A percentile compares a stretch with the other conserved stretches of the same genome.
phyloP scores from a whole-genome alignment of 2,888 invertebrate species.

The Caenorhabditis sp. region DNA sequence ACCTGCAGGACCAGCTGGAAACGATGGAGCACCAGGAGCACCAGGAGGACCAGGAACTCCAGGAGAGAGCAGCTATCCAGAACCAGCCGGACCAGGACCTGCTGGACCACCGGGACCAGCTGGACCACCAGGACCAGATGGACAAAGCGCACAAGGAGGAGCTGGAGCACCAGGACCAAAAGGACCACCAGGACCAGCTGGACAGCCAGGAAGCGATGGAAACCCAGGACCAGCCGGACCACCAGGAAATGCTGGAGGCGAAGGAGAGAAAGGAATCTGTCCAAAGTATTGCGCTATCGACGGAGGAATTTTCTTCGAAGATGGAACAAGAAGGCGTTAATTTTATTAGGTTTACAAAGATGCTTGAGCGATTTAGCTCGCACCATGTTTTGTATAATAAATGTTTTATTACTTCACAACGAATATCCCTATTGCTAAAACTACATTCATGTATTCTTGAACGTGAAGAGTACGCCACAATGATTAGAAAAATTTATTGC shows the following conservation, averaged over 20 bases:
- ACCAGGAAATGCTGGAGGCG: slow-evolving; percentile 38
- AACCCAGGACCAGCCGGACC: slow-evolving; percentile 35
- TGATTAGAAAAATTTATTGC: no score
- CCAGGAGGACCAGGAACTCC: slow-evolving; percentile 40
- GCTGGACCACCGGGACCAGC: slow-evolving; percentile 46
- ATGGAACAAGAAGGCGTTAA: slow-evolving; percentile 10
- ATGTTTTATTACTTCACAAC: neutral
- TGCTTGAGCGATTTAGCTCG: neutral
- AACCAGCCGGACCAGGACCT: slow-evolving; percentile 23
- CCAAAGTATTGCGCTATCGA: slow-evolving; percentile 31
- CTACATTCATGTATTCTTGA: no score
- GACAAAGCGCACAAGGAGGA: slow-evolving; percentile 14
- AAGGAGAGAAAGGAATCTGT: slow-evolving; percentile 49
- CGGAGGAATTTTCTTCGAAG: slow-evolving; percentile 14
- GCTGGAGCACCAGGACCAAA: slow-evolving; percentile 30
- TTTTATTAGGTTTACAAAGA: neutral
- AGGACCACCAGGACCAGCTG: slow-evolving; percentile 42
- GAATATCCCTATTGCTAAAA: neutral
- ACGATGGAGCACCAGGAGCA: slow-evolving; percentile 38
- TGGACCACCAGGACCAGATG: slow-evolving; percentile 52
- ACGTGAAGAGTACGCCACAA: no score
- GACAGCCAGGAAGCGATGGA: slow-evolving; percentile 34
- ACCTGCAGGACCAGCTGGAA: slow-evolving; percentile 21
- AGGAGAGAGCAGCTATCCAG: slow-evolving; percentile 32
- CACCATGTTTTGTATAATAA: neutral